Evolutionary conservation across 2,797 vertebrate species (phyloP), one percentile per base, ranked within the genome.

Genomic region (Enteromius fasciolatus): DNA sequence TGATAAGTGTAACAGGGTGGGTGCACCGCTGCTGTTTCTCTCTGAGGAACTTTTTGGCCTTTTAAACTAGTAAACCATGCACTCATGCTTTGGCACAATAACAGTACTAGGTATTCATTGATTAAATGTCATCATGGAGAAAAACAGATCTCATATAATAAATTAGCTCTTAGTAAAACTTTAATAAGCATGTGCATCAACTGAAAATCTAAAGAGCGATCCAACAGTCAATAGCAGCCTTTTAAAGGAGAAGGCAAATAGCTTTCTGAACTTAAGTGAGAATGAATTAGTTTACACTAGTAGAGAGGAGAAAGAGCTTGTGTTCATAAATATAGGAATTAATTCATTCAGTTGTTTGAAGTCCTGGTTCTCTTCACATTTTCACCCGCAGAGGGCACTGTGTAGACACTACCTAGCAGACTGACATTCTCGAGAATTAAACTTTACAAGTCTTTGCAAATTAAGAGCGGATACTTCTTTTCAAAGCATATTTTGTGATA

Each of bases 371-470:
- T 31, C 6, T 2, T 17, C 20, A 41, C 10, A 23, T 23, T 48
- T 84, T 80, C 6, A 74, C 74, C 86, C 78, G 73, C 25, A 87
- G 87, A 82, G 86, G 87, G 82, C 84, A 75, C 86, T 87, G 76
- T 80, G 61, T 59, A 85, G 72, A 83, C 84, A 68, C 59, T 54
- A 5, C 33, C 10, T n/a, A 23, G 1, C 57, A 64, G 46, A 9
- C 52, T 64, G 5, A 52, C 14, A 5, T 14, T 9, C n/a, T 64
- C 25, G 11, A 66, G 15, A 52, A 61, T 31, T 46, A 41, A 44
- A 28, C 28, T 76, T 76, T 50, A 18, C 23, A 64, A 64, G 25
- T 31, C 18, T 23, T 59, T 1, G 14, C 78, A 80, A 31, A 33
- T 14, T 23, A 72, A 8, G 12, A 33, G 2, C 12, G 36, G 17